Conservation (phyloP, 2,113 vertebrate species). For the Pipa parva region DNA sequence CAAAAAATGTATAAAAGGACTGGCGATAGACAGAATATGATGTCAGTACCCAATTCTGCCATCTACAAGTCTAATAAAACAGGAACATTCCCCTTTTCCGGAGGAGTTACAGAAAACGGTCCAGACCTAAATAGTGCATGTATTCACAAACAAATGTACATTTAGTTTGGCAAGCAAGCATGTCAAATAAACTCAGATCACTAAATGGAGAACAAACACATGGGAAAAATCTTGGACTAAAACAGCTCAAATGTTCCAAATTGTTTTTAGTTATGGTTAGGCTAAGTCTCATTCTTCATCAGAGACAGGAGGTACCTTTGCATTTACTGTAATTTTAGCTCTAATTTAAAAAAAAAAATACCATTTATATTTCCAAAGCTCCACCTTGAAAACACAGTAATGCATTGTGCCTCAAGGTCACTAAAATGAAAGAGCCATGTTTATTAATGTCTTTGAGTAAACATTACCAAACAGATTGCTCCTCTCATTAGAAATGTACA, state of each 20-base stretch:
- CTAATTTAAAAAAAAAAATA: background rate
- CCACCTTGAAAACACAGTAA: background rate
- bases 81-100: conserved; percentile 38
- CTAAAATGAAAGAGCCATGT: too few relatives aligned
- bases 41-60: conserved; percentile 40
- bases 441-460: too few relatives aligned
- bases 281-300: conserved; percentile 22
- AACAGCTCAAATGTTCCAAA: conserved; percentile 42
- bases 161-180: conserved; percentile 47
- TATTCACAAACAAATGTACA: conserved; percentile 43
- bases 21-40: conserved; percentile 43
- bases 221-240: conserved; percentile 34
- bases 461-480: too few relatives aligned
- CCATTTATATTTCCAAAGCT: background rate
- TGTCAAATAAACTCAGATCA: conserved; percentile 46
- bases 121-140: background rate
- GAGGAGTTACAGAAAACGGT: conserved; percentile 43
- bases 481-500: too few relatives aligned
- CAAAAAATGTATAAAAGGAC: conserved; percentile 46
- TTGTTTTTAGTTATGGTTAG: conserved; percentile 30
- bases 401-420: too few relatives aligned
- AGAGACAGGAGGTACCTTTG: background rate
- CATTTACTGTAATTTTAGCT: background rate
- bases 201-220: conserved; percentile 34
- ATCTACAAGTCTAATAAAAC: background rate